phyloP scores from a whole-genome alignment of 2,113 vertebrate genomes.

The Zapus hudsonius region DNA sequence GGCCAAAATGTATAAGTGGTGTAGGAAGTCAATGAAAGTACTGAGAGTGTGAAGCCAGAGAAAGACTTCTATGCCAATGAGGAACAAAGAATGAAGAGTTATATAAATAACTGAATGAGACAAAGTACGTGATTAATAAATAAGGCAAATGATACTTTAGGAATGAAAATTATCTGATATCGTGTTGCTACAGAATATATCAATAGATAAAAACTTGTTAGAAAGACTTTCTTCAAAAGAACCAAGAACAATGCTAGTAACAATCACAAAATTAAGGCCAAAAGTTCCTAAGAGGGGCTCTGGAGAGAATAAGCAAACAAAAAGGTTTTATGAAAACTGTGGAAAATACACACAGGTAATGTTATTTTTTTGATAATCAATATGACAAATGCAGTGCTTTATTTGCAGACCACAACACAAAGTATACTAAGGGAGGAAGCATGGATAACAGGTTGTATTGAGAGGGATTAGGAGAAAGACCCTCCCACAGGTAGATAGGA shows the following conservation, averaged over 20 bases:
- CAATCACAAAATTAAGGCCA: not conserved
- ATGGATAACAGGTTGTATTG: not conserved
- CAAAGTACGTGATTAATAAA: slow-evolving; percentile 5
- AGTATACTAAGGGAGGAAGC: not conserved
- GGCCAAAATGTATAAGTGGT: not conserved
- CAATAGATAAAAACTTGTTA: not conserved
- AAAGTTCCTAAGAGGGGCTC: not conserved
- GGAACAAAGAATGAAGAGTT: not conserved
- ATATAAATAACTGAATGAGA: not conserved
- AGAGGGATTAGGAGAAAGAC: no score
- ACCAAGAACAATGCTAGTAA: not conserved
- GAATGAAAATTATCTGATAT: not conserved
- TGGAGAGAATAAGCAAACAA: not conserved
- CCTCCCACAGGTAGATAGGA: no score
- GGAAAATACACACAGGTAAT: not conserved
- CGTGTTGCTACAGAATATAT: not conserved
- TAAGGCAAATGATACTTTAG: not conserved
- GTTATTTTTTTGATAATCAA: not conserved
- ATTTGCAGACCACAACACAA: not conserved
- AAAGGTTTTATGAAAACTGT: slow-evolving; percentile 11
- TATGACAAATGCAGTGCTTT: not conserved
- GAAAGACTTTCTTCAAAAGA: not conserved
- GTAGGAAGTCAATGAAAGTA: not conserved
- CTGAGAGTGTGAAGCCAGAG: not conserved
- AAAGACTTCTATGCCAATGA: not conserved